phyloP scores from a whole-genome alignment of 2,113 vertebrate species.

The Zapornia atra region DNA sequence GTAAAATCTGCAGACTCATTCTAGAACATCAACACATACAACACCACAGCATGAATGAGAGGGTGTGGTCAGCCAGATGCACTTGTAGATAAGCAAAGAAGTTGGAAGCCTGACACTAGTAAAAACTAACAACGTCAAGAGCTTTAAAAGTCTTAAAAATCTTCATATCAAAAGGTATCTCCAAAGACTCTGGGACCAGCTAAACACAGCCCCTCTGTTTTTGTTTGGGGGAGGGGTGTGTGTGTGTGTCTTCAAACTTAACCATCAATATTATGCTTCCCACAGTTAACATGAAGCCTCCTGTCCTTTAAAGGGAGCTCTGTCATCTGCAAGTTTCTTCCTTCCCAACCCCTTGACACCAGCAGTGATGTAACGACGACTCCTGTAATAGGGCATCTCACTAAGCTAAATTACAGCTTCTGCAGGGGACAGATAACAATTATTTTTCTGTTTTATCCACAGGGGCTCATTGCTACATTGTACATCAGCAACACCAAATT shows the following conservation, averaged over 20 bases:
- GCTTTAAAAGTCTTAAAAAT: not conserved
- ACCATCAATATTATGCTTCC: not conserved
- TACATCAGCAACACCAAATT: not conserved
- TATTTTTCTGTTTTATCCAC: not conserved
- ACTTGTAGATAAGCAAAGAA: conserved; percentile 16
- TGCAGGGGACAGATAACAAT: not conserved
- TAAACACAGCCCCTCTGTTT: not conserved
- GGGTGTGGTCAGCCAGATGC: conserved; percentile 61
- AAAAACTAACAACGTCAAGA: not conserved
- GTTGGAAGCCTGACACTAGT: not conserved
- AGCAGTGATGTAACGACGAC: rapidly evolving
- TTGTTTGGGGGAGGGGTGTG: not conserved
- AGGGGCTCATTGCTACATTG: not conserved
- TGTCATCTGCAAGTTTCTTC: not conserved
- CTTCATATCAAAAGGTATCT: not conserved
- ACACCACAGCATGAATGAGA: not conserved
- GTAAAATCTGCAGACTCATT: conserved; percentile 86
- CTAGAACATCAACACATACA: conserved; percentile 68
- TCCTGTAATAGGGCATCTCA: not conserved
- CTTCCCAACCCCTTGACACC: not conserved
- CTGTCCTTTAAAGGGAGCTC: not conserved
- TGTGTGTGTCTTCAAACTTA: not conserved
- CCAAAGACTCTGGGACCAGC: not conserved
- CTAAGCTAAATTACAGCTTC: not conserved
- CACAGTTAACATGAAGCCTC: not conserved